These are phyloP conservation scores for Phaethornis superciliosus DNA, from an alignment of 2,113 vertebrate species.

Conservation along the genomic window DNA sequence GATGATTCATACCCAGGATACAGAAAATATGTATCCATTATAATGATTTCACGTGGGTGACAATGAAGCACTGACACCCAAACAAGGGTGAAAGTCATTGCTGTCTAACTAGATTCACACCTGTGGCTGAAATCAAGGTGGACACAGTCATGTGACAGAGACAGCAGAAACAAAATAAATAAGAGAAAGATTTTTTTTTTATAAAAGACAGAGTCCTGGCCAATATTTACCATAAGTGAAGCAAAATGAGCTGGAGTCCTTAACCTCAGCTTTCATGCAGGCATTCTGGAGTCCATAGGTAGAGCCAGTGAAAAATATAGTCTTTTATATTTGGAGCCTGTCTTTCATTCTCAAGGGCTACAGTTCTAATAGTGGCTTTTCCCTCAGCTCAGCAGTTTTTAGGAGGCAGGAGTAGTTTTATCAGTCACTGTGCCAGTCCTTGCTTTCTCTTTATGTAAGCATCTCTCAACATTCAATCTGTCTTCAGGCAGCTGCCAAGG, in stretches of 20 bases:
- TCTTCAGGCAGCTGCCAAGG: constrained; percentile 5
- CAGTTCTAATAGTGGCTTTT: neutral
- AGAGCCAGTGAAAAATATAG: fast-evolving
- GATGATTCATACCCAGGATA: neutral
- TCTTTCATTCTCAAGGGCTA: neutral
- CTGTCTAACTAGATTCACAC: neutral
- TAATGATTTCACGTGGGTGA: neutral
- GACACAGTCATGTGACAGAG: neutral
- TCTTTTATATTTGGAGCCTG: neutral
- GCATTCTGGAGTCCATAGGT: neutral
- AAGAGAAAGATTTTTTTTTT: neutral
- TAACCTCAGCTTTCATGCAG: neutral
- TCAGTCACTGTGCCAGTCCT: constrained; percentile 24
- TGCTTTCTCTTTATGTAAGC: constrained; percentile 35
- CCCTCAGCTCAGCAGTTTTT: constrained; percentile 28
- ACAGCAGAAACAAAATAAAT: neutral
- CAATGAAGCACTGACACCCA: neutral
- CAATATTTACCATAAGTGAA: neutral
- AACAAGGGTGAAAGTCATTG: neutral
- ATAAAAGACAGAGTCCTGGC: neutral
- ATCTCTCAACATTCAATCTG: constrained; percentile 34
- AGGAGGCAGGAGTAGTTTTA: neutral
- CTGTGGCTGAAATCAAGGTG: neutral
- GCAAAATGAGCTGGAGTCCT: neutral
- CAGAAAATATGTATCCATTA: neutral